phyloP scores from a whole-genome alignment of 2,113 vertebrate species.

The Cephalopholis sonnerati region DNA sequence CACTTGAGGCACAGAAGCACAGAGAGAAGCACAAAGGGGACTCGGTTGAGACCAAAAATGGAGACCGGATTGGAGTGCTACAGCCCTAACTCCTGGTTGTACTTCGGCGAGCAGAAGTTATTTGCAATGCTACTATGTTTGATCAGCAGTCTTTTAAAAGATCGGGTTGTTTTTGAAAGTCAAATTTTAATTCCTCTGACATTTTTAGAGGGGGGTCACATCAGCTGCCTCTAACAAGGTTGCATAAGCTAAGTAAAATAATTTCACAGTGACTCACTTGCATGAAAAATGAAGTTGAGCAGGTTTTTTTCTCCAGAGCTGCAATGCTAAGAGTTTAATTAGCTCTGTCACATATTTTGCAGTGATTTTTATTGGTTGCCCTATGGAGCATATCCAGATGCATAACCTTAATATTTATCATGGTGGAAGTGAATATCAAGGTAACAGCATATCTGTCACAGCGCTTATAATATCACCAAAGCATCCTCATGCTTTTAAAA shows the following conservation, averaged over 20 bases:
- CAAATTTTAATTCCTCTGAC: slow-evolving; percentile 54
- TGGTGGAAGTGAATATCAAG: slow-evolving; percentile 28
- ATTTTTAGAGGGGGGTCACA: slow-evolving; percentile 41
- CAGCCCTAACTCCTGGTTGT: not conserved
- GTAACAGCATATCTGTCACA: not conserved
- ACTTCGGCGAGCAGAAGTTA: not conserved
- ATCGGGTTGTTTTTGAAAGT: slow-evolving; percentile 33
- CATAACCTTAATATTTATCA: slow-evolving; percentile 33
- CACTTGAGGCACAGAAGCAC: not conserved
- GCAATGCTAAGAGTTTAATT: slow-evolving; percentile 61
- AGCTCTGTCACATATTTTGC: slow-evolving; percentile 56
- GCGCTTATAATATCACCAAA: not conserved
- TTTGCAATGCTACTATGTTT: slow-evolving; percentile 37
- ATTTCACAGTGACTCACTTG: slow-evolving; percentile 67
- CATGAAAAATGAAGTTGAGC: slow-evolving; percentile 53
- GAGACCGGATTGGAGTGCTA: fast-evolving
- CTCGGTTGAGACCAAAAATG: not conserved
- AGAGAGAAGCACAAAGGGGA: not conserved
- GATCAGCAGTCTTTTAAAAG: slow-evolving; percentile 37
- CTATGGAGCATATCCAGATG: slow-evolving; percentile 36
- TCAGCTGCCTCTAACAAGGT: slow-evolving; percentile 57
- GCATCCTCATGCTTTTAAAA: slow-evolving; percentile 9
- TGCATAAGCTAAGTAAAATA: slow-evolving; percentile 57
- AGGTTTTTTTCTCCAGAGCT: not conserved
- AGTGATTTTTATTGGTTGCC: slow-evolving; percentile 32